Conservation (phyloP, 2,113 vertebrate species). For the Emydura subglobosa region DNA sequence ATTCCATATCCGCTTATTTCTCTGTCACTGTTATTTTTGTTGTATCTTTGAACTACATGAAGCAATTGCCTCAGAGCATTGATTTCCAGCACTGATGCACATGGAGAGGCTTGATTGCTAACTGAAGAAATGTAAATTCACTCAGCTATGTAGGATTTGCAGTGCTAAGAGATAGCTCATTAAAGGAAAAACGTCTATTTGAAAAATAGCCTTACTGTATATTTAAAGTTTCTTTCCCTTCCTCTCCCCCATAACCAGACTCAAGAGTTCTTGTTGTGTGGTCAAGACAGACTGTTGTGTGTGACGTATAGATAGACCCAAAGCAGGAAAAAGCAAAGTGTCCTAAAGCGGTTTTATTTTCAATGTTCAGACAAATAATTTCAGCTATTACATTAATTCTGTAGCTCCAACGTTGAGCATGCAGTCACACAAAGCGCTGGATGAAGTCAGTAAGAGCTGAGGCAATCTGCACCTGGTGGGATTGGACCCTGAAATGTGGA, state of each 20-base stretch:
- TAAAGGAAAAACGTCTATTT: slow-evolving; percentile 44
- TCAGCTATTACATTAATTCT: neutral
- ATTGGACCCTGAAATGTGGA: neutral
- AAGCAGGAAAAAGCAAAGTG: neutral
- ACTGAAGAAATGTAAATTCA: slow-evolving; percentile 44
- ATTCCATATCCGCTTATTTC: slow-evolving; percentile 15
- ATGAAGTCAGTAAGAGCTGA: neutral
- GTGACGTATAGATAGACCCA: neutral
- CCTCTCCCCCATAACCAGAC: neutral
- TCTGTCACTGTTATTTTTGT: neutral
- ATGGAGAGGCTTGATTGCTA: slow-evolving; percentile 33
- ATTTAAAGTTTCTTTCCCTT: slow-evolving; percentile 14
- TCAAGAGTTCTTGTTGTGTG: neutral
- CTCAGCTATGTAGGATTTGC: slow-evolving; percentile 19
- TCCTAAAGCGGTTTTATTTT: neutral
- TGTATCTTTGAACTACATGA: neutral
- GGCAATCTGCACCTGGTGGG: fast-evolving
- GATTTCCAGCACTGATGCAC: neutral
- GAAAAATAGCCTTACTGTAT: slow-evolving; percentile 15
- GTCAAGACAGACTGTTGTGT: neutral
- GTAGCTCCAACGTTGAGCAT: neutral
- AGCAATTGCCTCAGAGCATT: neutral
- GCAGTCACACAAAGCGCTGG: neutral
- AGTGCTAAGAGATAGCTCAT: neutral
- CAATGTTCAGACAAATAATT: neutral